These are phyloP conservation scores for Semaprochilodus insignis DNA, from an alignment of 2,797 vertebrate species.

Conservation along the genomic window DNA sequence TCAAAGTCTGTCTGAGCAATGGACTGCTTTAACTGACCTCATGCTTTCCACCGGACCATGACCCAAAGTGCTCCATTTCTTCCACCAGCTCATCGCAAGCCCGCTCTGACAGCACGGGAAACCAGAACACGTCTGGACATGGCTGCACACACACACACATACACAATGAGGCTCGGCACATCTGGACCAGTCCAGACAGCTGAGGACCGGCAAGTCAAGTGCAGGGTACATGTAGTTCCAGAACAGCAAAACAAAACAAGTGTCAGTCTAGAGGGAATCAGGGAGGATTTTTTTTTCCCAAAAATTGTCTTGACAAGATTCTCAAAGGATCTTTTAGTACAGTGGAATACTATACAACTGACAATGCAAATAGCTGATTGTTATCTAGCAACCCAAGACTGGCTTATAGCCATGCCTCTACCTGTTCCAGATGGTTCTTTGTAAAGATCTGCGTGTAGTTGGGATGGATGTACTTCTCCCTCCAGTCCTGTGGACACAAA, in stretches of 20 bases:
- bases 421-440: slow-evolving; percentile 91
- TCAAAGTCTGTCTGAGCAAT: background rate
- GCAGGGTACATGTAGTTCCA: background rate
- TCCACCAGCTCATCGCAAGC: slow-evolving; percentile 94
- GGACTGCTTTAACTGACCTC: slow-evolving; percentile 80
- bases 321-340: background rate
- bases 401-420: slow-evolving; percentile 60
- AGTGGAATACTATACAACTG: background rate
- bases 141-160: slow-evolving; percentile 78
- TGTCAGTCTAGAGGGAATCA: background rate
- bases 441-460: slow-evolving; percentile 97
- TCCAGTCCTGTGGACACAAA: slow-evolving; percentile 89
- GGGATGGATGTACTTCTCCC: slow-evolving; percentile 92
- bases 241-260: background rate
- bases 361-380: background rate
- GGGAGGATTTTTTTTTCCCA: background rate
- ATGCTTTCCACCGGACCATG: slow-evolving; percentile 94
- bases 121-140: slow-evolving; percentile 99
- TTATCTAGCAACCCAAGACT: background rate
- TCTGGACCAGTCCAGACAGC: background rate
- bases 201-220: background rate
- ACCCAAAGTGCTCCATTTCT: slow-evolving; percentile 94
- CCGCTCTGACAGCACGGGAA: slow-evolving; percentile 91
- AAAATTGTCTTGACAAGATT: background rate
- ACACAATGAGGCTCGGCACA: background rate